Evolutionary conservation across 2,113 vertebrate genomes (phyloP).

Genomic region (Lipophrys pholis): DNA sequence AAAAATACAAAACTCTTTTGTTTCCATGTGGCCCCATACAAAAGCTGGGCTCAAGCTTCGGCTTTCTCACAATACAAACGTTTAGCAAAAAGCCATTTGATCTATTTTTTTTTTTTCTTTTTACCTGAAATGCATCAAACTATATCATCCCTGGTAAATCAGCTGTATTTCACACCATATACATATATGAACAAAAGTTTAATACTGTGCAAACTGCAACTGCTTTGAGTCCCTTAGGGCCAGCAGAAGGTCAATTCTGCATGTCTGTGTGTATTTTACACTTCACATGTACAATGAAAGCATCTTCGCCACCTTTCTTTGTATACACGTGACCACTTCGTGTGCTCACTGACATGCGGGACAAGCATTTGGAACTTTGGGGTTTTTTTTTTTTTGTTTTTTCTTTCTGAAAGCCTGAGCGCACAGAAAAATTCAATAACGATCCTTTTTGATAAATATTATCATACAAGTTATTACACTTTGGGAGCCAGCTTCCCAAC

Average conservation of each 20-base stretch:
- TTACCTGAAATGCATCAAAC: slow-evolving; percentile 33
- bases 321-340: slow-evolving; percentile 32
- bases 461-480: slow-evolving; percentile 92
- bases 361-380: slow-evolving; percentile 25
- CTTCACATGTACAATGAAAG: slow-evolving; percentile 54
- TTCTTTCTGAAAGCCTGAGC: slow-evolving; percentile 44
- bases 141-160: slow-evolving; percentile 40
- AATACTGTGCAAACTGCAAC: slow-evolving; percentile 79
- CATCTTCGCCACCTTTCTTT: slow-evolving; percentile 43
- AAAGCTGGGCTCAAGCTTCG: slow-evolving; percentile 25
- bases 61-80: slow-evolving; percentile 18
- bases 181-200: slow-evolving; percentile 72
- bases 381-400: slow-evolving; percentile 31
- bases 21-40: slow-evolving; percentile 11
- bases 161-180: slow-evolving; percentile 67
- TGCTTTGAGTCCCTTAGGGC: slow-evolving; percentile 58
- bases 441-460: slow-evolving; percentile 94
- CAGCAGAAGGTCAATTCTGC: slow-evolving; percentile 65
- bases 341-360: slow-evolving; percentile 41
- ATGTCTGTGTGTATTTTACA: slow-evolving; percentile 59
- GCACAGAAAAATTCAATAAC: slow-evolving; percentile 59
- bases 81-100: slow-evolving; percentile 16
- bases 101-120: neutral
- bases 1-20: slow-evolving; percentile 38
- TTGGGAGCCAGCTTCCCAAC: slow-evolving; percentile 99